Percentiles rank a stretch among this genome's conserved stretches.
These are phyloP conservation scores for Psittacus erithacus DNA, from an alignment of 2,113 vertebrate genomes.

Conservation along the genomic window DNA sequence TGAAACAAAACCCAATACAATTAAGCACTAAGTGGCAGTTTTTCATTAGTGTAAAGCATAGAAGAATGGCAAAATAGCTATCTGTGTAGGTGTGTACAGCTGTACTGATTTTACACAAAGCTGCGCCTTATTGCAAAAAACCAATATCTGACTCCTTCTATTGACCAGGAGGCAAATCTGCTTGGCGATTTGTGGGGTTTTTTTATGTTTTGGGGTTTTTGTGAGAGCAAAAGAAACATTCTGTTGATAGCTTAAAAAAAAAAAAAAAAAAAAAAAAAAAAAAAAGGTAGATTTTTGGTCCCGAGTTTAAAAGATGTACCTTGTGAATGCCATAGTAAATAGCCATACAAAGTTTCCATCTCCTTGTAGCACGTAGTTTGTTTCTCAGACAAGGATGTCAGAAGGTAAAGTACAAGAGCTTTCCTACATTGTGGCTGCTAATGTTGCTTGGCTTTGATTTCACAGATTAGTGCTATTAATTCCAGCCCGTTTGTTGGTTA, in stretches of 20 bases:
- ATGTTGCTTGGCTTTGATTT: background rate
- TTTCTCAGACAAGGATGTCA: background rate
- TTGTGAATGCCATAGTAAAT: background rate
- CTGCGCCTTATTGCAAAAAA: background rate
- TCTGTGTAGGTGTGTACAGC: background rate
- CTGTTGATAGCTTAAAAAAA: background rate
- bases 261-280: background rate
- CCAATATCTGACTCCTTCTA: background rate
- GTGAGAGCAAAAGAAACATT: background rate
- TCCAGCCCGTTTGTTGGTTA: background rate
- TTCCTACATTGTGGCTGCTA: background rate
- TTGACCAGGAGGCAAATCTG: background rate
- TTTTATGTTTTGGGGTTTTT: background rate
- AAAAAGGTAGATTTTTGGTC: background rate
- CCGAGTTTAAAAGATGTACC: background rate
- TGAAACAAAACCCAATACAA: background rate
- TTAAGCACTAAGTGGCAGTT: background rate
- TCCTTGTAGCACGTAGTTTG: background rate
- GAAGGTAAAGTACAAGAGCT: background rate
- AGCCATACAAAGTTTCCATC: background rate
- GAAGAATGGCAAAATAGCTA: background rate
- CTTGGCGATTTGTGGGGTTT: rapidly evolving
- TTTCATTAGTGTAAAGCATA: background rate
- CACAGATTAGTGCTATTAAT: background rate
- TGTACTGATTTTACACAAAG: background rate